phyloP scores from a whole-genome alignment of 2,113 vertebrate species.

The Gasterosteus aculeatus region DNA sequence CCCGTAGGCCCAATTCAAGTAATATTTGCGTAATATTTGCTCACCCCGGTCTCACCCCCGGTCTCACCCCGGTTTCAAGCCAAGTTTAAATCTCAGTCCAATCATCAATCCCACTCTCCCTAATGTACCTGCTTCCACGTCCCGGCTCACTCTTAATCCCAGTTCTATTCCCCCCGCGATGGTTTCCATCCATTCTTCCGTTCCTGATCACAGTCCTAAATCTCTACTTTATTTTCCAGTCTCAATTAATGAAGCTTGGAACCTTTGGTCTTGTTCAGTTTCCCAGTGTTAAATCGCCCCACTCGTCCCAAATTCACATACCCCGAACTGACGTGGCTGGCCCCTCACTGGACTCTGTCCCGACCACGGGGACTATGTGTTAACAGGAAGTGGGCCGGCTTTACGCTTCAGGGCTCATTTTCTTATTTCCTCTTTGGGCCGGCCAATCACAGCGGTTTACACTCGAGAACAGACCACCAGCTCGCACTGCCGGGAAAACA shows the following conservation, averaged over 20 bases:
- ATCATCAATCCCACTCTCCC: not conserved
- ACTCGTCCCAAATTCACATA: conserved; percentile 14
- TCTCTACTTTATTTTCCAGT: not conserved
- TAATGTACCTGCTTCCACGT: not conserved
- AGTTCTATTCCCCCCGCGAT: not conserved
- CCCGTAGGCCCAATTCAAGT: not conserved
- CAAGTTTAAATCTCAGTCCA: not conserved
- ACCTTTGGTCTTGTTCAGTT: not conserved
- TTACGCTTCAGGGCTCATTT: conserved; percentile 37
- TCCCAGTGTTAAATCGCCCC: not conserved
- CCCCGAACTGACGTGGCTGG: conserved; percentile 41
- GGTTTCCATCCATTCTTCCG: not conserved
- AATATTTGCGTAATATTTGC: no score
- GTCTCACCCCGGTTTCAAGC: not conserved
- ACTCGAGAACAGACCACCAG: conserved; percentile 23
- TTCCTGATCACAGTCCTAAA: not conserved
- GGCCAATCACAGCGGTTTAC: conserved; percentile 24
- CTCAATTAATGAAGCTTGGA: not conserved
- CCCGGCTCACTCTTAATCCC: not conserved
- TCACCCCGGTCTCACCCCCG: not conserved
- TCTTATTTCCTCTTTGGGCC: conserved; percentile 35
- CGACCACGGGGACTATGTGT: conserved; percentile 43
- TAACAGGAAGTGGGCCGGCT: conserved; percentile 55
- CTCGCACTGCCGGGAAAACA: conserved; percentile 38
- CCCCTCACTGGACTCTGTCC: conserved; percentile 31